phyloP scores from a whole-genome alignment of 2,797 vertebrate species.

The Picus viridis region DNA sequence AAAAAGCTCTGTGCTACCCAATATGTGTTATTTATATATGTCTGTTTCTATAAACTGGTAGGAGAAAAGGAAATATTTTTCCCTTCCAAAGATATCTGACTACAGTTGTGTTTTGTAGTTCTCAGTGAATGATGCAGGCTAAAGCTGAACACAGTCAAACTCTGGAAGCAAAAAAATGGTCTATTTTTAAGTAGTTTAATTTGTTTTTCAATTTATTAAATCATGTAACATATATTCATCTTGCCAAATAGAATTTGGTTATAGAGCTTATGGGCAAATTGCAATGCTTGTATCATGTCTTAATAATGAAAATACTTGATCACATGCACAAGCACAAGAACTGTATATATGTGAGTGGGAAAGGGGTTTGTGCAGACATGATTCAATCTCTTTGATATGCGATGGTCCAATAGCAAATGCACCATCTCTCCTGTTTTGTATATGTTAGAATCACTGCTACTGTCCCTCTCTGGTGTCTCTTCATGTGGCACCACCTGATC shows the following conservation, averaged over 20 bases:
- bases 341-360: background rate
- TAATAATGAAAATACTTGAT: background rate
- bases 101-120: constrained; percentile 2
- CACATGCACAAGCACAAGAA: background rate
- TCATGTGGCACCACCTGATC: too few species aligned
- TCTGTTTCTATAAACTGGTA: constrained; percentile 26
- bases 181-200: background rate
- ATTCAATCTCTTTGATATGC: background rate
- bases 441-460: accelerated
- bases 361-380: background rate
- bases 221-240: background rate
- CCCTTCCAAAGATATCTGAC: background rate
- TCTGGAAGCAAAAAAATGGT: background rate
- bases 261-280: background rate
- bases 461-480: background rate
- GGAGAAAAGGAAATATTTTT: background rate
- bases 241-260: background rate
- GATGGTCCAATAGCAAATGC: background rate
- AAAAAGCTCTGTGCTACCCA: background rate
- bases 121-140: background rate
- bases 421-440: background rate
- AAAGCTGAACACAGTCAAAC: background rate
- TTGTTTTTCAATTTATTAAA: constrained; percentile 7
- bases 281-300: background rate
- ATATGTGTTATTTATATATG: constrained; percentile 24